These are phyloP conservation scores for Daubentonia madagascariensis DNA, from an alignment of 2,113 vertebrate species.

Conservation along the genomic window DNA sequence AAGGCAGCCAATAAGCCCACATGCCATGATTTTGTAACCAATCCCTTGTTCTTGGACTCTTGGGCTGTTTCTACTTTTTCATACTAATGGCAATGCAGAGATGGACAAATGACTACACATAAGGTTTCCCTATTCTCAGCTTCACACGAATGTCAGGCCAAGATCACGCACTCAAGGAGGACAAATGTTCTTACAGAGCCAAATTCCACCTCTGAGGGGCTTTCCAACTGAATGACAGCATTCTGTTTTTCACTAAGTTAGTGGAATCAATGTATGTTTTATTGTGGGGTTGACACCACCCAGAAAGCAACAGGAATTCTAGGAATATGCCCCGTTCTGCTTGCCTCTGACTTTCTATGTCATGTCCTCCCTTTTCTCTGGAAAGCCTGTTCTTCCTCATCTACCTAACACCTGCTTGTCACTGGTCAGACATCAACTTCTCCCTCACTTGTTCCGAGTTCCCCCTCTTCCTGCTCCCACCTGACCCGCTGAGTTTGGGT, in stretches of 20 bases:
- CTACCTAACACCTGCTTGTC: neutral
- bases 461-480: neutral
- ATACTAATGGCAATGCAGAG: neutral
- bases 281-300: neutral
- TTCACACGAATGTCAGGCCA: neutral
- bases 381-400: neutral
- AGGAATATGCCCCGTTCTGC: neutral
- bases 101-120: rapidly evolving
- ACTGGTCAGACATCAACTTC: neutral
- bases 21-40: neutral
- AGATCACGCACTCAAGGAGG: neutral
- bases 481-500: neutral
- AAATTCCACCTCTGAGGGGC: neutral
- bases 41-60: neutral
- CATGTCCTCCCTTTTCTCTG: neutral
- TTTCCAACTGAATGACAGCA: neutral
- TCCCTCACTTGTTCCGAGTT: too few relatives aligned
- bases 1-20: neutral
- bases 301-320: neutral
- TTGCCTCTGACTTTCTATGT: neutral
- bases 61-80: neutral
- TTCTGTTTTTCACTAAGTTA: neutral
- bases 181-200: neutral
- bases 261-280: neutral
- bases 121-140: neutral